phyloP scores from a whole-genome alignment of 2,113 vertebrate genomes.

The Dascyllus trimaculatus region DNA sequence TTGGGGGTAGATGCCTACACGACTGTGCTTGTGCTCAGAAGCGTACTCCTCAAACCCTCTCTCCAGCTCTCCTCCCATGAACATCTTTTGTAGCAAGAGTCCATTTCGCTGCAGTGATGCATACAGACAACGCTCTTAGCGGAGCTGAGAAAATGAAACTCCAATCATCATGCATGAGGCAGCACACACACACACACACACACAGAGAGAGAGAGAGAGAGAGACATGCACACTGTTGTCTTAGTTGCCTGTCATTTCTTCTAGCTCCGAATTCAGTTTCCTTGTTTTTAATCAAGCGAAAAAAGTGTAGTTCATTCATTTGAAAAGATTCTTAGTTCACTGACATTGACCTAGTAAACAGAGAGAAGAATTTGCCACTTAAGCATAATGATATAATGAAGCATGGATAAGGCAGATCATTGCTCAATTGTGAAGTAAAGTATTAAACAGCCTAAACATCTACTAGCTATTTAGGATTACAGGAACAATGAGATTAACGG shows the following conservation, averaged over 20 bases:
- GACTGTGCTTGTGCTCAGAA: conserved; percentile 66
- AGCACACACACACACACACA: conserved; percentile 4
- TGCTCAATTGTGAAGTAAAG: conserved; percentile 66
- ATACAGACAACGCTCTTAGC: conserved; percentile 69
- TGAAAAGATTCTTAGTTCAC: conserved; percentile 43
- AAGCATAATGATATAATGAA: conserved; percentile 63
- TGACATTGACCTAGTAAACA: conserved; percentile 54
- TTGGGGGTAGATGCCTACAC: conserved; percentile 77
- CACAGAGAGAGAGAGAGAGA: background rate
- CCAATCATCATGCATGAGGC: conserved; percentile 54
- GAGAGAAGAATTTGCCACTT: conserved; percentile 54
- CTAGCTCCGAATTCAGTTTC: conserved; percentile 15
- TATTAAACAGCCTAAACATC: conserved; percentile 66
- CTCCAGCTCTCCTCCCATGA: conserved; percentile 66
- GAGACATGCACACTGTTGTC: background rate
- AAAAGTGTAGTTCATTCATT: conserved; percentile 52
- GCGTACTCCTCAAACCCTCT: conserved; percentile 64
- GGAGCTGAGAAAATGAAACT: conserved; percentile 68
- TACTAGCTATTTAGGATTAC: conserved; percentile 70
- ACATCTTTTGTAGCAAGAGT: conserved; percentile 69
- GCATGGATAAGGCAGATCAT: conserved; percentile 52
- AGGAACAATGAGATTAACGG: conserved; percentile 71
- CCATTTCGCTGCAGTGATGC: conserved; percentile 72
- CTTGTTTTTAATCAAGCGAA: conserved; percentile 41
- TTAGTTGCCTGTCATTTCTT: conserved; percentile 6